Evolutionary conservation across 1,140 invertebrate genomes (phyloP).

Genomic region (Lethrus apterus): DNA sequence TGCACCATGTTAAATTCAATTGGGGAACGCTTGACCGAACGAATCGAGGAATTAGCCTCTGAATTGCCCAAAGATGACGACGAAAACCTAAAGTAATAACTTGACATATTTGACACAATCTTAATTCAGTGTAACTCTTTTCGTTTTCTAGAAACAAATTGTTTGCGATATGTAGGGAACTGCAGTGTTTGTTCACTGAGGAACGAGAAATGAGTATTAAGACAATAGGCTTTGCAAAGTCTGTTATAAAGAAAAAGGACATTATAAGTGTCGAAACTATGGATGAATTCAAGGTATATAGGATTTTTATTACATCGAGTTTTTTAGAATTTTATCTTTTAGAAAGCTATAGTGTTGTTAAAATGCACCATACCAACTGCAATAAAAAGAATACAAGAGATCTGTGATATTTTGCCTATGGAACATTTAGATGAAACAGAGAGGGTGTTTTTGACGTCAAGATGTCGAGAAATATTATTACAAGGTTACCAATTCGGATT

Average conservation of each 20-base stretch:
- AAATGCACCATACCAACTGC: conserved; percentile 53
- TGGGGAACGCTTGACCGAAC: conserved; percentile 45
- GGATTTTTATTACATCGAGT: too few relatives aligned
- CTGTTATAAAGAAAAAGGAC: conserved; percentile 49
- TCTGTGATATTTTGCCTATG: conserved; percentile 46
- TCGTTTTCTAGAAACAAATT: conserved; percentile 45
- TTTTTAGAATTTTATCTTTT: too few relatives aligned
- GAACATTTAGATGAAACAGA: conserved; percentile 50
- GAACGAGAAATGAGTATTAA: conserved; percentile 73
- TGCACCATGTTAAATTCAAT: conserved; percentile 50
- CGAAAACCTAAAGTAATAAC: conserved; percentile 30
- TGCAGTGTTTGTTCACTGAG: conserved; percentile 70
- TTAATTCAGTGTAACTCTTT: too few relatives aligned
- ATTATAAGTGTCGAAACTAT: conserved; percentile 43
- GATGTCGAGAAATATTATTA: conserved; percentile 73
- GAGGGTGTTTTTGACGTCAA: conserved; percentile 44
- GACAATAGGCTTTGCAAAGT: conserved; percentile 70
- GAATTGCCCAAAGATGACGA: conserved; percentile 26
- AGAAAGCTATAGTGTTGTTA: conserved; percentile 55
- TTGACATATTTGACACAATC: too few relatives aligned
- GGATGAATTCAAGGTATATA: conserved; percentile 52
- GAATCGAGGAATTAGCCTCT: conserved; percentile 42
- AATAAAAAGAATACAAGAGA: conserved; percentile 56
- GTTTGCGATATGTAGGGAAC: conserved; percentile 65
- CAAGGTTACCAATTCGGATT: conserved; percentile 85